Percentiles rank a stretch among this genome's conserved stretches.
These are phyloP conservation scores for Agonopterix subpropinquella DNA, from an alignment of 2,888 invertebrate genomes.

Conservation along the genomic window DNA sequence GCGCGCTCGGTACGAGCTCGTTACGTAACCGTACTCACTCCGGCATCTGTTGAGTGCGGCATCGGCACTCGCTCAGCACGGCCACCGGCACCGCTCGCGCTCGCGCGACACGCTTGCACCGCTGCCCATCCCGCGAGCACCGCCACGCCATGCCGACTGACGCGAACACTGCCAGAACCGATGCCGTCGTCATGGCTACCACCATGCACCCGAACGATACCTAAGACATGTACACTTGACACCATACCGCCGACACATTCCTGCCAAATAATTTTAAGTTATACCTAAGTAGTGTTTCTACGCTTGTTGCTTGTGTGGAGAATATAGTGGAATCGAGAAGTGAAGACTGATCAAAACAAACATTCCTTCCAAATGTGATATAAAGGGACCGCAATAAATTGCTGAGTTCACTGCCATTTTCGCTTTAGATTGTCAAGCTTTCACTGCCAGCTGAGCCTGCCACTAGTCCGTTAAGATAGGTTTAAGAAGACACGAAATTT, in stretches of 20 bases:
- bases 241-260: conserved; percentile 42
- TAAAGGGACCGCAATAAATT: conserved; percentile 27
- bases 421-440: conserved; percentile 45
- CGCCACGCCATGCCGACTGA: conserved; percentile 40
- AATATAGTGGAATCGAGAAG: conserved; percentile 24
- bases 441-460: conserved; percentile 51
- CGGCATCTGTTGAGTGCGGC: conserved; percentile 58
- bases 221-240: conserved; percentile 38
- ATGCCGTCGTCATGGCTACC: conserved; percentile 39
- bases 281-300: conserved; percentile 36
- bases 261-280: conserved; percentile 42
- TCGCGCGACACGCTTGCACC: conserved; percentile 61
- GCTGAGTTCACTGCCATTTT: conserved; percentile 43
- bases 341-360: conserved; percentile 29
- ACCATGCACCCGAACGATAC: conserved; percentile 38
- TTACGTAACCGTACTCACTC: conserved; percentile 58
- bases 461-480: conserved; percentile 41
- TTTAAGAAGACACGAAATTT: conserved; percentile 22
- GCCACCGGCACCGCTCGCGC: conserved; percentile 31
- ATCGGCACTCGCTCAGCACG: conserved; percentile 20
- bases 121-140: conserved; percentile 53
- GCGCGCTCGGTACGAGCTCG: conserved; percentile 45
- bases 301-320: conserved; percentile 47
- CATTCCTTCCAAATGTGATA: conserved; percentile 15
- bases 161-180: conserved; percentile 28